Evolutionary conservation across 1,140 invertebrate genomes (phyloP).

Genomic region (Rhopalosiphum maidis): DNA sequence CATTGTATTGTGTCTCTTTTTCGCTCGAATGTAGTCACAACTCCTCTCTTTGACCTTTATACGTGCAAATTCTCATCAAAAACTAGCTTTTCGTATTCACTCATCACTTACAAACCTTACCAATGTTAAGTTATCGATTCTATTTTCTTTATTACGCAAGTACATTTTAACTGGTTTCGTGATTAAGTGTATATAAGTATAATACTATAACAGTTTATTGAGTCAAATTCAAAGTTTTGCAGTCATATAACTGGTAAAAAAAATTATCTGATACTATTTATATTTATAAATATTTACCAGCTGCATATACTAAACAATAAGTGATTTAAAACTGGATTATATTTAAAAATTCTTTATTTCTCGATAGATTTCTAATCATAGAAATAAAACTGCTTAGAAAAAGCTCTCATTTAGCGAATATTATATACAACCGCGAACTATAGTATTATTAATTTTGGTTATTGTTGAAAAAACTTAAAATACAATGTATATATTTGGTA

Average conservation of each 20-base stretch:
- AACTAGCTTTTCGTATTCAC: not conserved
- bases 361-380: not conserved
- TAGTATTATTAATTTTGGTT: not conserved
- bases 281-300: not conserved
- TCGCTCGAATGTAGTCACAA: not conserved
- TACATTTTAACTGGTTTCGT: too few species aligned
- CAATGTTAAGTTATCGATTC: not conserved
- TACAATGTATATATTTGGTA: not conserved
- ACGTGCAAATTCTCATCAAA: not conserved
- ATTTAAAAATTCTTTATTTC: not conserved
- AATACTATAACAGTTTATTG: not conserved
- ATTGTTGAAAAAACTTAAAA: not conserved
- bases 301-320: not conserved
- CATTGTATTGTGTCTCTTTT: not conserved
- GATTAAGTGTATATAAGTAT: too few species aligned
- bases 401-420: not conserved
- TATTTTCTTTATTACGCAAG: not conserved
- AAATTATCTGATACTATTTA: not conserved
- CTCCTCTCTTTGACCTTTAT: not conserved
- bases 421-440: not conserved
- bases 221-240: not conserved
- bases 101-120: not conserved
- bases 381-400: not conserved
- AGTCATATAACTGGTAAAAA: not conserved
- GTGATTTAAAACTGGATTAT: not conserved